Conservation (phyloP, 2,888 invertebrate species). For the Pasiphila rectangulata region DNA sequence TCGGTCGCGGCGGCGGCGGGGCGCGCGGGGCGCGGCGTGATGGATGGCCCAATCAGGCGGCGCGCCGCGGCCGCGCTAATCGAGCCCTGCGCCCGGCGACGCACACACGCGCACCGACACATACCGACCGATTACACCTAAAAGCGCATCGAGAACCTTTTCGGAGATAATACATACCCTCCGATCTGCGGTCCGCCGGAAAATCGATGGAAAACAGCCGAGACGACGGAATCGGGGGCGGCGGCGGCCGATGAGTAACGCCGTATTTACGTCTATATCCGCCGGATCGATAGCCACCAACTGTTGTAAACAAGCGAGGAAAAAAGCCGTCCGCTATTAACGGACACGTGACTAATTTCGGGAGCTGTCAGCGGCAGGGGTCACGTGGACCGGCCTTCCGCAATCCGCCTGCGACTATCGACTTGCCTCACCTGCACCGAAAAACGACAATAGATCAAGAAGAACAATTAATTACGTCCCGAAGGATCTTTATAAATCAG, state of each 20-base stretch:
- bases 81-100: slow-evolving; percentile 72
- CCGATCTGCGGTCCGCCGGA: slow-evolving; percentile 37
- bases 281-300: slow-evolving; percentile 75
- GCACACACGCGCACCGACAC: slow-evolving; percentile 56
- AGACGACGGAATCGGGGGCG: slow-evolving; percentile 54
- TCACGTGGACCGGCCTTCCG: slow-evolving; percentile 52
- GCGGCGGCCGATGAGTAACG: slow-evolving; percentile 65
- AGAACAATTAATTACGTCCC: slow-evolving; percentile 68
- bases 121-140: slow-evolving; percentile 52
- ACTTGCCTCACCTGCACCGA: slow-evolving; percentile 45
- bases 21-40: slow-evolving; percentile 63
- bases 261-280: slow-evolving; percentile 64
- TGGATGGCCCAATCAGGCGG: slow-evolving; percentile 82
- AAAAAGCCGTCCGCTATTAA: slow-evolving; percentile 73
- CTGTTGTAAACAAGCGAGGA: slow-evolving; percentile 75
- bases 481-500: slow-evolving; percentile 74
- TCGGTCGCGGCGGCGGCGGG: slow-evolving; percentile 53
- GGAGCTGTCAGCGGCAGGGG: slow-evolving; percentile 74
- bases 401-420: slow-evolving; percentile 25
- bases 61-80: slow-evolving; percentile 76
- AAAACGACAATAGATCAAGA: slow-evolving; percentile 55
- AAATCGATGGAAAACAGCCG: slow-evolving; percentile 73
- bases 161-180: slow-evolving; percentile 51
- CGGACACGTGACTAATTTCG: slow-evolving; percentile 79
- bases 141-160: slow-evolving; percentile 63